phyloP scores from a whole-genome alignment of 2,797 vertebrate genomes.

The Australoheros facetus region DNA sequence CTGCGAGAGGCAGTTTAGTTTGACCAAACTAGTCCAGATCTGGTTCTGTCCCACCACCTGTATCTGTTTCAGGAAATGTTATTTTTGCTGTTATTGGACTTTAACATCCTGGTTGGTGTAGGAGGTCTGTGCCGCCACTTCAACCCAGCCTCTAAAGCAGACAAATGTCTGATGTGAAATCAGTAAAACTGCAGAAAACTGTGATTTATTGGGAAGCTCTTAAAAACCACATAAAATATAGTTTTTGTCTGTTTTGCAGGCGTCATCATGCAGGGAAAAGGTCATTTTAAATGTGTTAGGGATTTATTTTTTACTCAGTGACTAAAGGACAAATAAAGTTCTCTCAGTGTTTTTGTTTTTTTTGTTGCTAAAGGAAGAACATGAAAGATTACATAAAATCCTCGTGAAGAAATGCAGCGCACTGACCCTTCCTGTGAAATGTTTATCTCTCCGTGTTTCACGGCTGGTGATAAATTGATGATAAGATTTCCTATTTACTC shows the following conservation, averaged over 20 bases:
- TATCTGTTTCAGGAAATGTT: no score
- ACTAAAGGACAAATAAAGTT: no score
- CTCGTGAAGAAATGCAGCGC: background rate
- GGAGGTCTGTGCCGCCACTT: background rate
- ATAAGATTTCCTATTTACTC: constrained; percentile 40
- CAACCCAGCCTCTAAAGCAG: background rate
- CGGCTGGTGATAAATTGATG: constrained; percentile 12
- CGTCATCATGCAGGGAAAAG: background rate
- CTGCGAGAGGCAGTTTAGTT: background rate
- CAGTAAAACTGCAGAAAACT: background rate
- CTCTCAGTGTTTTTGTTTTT: background rate
- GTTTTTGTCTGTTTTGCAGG: background rate
- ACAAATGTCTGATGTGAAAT: background rate
- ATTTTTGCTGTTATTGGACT: background rate
- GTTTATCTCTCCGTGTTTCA: constrained; percentile 16
- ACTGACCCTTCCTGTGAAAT: background rate
- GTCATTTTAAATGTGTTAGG: no score
- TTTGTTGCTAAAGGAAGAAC: constrained; percentile 7
- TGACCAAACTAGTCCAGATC: background rate
- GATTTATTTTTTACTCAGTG: no score
- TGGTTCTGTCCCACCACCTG: background rate
- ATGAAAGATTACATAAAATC: background rate
- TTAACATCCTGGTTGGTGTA: background rate
- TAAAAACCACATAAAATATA: background rate
- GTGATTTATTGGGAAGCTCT: background rate